Conservation (phyloP, 2,888 invertebrate species). For the Troglohyphantes excavatus region DNA sequence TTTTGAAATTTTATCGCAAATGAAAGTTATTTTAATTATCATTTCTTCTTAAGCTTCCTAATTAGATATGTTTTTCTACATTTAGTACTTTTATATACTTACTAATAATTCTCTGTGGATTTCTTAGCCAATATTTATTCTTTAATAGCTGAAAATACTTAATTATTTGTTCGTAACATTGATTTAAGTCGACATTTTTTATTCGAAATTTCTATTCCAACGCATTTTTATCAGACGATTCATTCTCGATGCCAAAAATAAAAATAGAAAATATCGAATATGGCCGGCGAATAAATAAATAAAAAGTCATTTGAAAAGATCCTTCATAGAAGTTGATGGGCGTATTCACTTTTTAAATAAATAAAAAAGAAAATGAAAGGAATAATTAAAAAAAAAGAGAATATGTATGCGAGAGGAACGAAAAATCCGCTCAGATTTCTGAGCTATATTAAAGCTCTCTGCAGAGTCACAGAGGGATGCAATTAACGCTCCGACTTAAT, state of each 20-base stretch:
- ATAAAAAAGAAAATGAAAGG: constrained; percentile 33
- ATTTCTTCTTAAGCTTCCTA: constrained; percentile 37
- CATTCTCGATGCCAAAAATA: constrained; percentile 30
- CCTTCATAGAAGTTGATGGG: constrained; percentile 26
- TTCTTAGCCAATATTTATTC: constrained; percentile 21
- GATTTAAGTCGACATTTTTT: constrained; percentile 27
- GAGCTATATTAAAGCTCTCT: constrained; percentile 57
- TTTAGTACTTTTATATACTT: constrained; percentile 19
- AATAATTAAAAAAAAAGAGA: constrained; percentile 50
- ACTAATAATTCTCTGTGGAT: constrained; percentile 27
- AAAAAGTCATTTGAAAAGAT: constrained; percentile 55
- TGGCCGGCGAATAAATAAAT: constrained; percentile 26
- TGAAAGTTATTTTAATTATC: constrained; percentile 56
- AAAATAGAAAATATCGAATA: constrained; percentile 45
- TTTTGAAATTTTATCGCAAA: constrained; percentile 21
- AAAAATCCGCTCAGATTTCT: constrained; percentile 59
- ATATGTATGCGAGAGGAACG: constrained; percentile 36
- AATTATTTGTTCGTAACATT: constrained; percentile 59
- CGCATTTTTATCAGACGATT: constrained; percentile 49
- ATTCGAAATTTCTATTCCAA: background rate
- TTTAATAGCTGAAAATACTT: constrained; percentile 44
- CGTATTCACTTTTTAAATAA: constrained; percentile 50
- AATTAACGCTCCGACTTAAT: constrained; percentile 56
- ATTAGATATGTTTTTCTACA: constrained; percentile 42
- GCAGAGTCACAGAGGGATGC: constrained; percentile 35